Base-by-base conservation (phyloP, 2,888 invertebrate species). In the Molanna angustata region DNA sequence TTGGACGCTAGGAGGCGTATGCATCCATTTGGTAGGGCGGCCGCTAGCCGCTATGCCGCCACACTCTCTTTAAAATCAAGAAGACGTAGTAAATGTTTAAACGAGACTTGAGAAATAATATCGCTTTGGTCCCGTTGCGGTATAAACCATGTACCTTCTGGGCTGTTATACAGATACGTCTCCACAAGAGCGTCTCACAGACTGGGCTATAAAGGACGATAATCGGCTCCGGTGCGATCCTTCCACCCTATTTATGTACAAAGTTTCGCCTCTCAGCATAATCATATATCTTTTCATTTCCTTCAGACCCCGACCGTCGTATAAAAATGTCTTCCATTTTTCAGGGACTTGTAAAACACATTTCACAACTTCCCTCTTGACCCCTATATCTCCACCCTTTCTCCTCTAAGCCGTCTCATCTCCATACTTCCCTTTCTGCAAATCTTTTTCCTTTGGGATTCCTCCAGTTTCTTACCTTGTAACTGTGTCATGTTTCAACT, bases 261-360 rank as follows among this genome's bases (percentile, higher is more conserved):
- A 41, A 41, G n/a, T 41, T 41, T 41, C 21, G 14, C 21, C 13
- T 41, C 41, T 21, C 18, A 18, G 20, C 14, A 41, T 41, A 41
- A 41, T 41, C 41, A 41, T 41, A 41, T 41, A 41, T 41, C 41
- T 41, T 21, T 41, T 21, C 41, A 41, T 41, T 41, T 41, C 41
- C 41, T 41, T n/a, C 21, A 21, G 41, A 41, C 41, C 41, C 18
- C 13, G 21, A 41, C 21, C 37, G 20, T 21, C 18, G 41, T 41
- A 41, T 41, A 41, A 41, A 41, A 41, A 21, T 41, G 41, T 41
- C 41, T 41, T 17, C 41, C 18, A 41, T 41, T 41, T 41, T 41
- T 41, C 41, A 41, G 18, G 41, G 18, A 4, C 17, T 41, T 41
- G 41, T 41, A 41, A 41, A 41, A 41, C 41, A 41, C 41, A 41